Base-by-base conservation (phyloP, 2,888 invertebrate species). In the Epinotia ramella region DNA sequence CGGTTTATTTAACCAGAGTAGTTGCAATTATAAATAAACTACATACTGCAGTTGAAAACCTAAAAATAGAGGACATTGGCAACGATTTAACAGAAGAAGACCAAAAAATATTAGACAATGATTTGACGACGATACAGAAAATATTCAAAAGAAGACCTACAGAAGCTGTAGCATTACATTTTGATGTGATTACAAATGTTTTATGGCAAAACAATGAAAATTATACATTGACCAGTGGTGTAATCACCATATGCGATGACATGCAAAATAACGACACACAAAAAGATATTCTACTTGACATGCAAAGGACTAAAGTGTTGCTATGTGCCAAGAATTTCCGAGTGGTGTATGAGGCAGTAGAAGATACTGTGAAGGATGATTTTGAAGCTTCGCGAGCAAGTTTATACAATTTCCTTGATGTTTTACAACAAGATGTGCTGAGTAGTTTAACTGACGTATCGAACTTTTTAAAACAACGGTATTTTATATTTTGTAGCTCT, bases 161-260 rank as follows among this genome's bases (percentile, higher is more conserved):
- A 0, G 93, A 94, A 60, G 83, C 85, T 4, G 79, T 92, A 24
- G 87, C 87, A 1, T 80, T 93, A 75, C 88, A 90, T 84, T 94
- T 91, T 76, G 94, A 94, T 82, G 62, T 90, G 2, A 77, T 94
- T 75, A 93, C 92, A 60, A 86, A 91, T 77, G 69, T 89, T 0
- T 18, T 93, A 63, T 87, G 88, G 86, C 84, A 69, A 60, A 84
- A 87, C 68, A 77, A 86, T 77, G 82, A 85, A 3, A 82, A 85
- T 69, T 88, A 86, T 73, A 86, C 82, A 63, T 77, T 93, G n/a
- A 80, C 84, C 0, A 81, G 89, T 60, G 87, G 86, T 0, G 76
- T 93, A 24, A 80, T 85, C 28, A 73, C 78, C 16, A 83, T 86
- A 78, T 94, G 94, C 77, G 78, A 83, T 13, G 81, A 87, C 80